These are phyloP conservation scores for Galeopterus variegatus DNA, from an alignment of 2,113 vertebrate genomes.

Conservation along the genomic window DNA sequence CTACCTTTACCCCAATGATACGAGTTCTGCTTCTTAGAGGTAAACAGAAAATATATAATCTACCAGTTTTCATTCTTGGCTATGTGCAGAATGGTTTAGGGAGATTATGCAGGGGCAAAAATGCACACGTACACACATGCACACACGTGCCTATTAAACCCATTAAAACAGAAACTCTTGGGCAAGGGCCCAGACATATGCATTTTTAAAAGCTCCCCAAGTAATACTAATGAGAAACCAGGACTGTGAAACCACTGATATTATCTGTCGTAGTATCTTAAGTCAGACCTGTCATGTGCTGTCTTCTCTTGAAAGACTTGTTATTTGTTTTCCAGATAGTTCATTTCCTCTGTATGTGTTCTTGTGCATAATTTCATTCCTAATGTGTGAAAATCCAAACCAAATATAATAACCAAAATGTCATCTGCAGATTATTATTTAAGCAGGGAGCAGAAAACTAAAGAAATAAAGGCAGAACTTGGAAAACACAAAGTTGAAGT, in stretches of 20 bases:
- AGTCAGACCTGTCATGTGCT: background rate
- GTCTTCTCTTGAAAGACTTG: background rate
- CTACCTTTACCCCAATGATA: background rate
- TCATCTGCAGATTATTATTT: background rate
- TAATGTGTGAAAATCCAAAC: background rate
- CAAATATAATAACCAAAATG: background rate
- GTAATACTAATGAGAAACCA: background rate
- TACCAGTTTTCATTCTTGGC: background rate
- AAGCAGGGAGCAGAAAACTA: background rate
- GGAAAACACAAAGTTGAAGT: conserved; percentile 23
- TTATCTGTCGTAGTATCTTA: background rate
- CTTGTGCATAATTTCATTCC: background rate
- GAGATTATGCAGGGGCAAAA: background rate
- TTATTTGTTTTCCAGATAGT: background rate
- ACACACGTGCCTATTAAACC: background rate
- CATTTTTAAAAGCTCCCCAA: background rate
- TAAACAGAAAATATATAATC: conserved; percentile 5
- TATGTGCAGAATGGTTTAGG: background rate
- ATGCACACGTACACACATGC: background rate
- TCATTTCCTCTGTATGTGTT: background rate
- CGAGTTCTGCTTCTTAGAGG: background rate
- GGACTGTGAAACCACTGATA: background rate
- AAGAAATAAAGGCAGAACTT: conserved; percentile 31
- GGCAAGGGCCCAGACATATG: background rate
- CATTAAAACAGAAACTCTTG: background rate